Percentiles rank a stretch among this genome's conserved stretches.
Evolutionary conservation across 2,113 vertebrate genomes (phyloP).

Genomic region (Chroicocephalus ridibundus): DNA sequence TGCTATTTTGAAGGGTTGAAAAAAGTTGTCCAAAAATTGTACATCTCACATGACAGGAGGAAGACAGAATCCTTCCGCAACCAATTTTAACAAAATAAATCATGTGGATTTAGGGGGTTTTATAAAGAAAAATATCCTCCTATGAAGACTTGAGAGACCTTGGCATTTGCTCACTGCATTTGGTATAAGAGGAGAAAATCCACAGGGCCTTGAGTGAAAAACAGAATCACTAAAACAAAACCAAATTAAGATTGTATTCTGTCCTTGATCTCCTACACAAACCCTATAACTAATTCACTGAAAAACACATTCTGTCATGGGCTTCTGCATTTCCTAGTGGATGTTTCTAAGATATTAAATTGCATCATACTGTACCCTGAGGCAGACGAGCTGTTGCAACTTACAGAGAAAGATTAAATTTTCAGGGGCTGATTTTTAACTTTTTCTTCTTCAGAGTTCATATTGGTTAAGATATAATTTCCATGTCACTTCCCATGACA

Average conservation of each 20-base stretch:
- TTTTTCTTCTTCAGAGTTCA: conserved; percentile 18
- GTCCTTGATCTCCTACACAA: conserved; percentile 40
- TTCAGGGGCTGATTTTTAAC: not conserved
- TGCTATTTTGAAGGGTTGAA: not conserved
- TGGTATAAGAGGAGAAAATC: conserved; percentile 34
- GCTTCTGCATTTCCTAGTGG: not conserved
- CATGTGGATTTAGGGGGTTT: not conserved
- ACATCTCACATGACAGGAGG: not conserved
- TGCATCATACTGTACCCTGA: not conserved
- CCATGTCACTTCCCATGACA: not conserved
- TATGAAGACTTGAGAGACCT: not conserved
- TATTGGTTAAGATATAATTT: not conserved
- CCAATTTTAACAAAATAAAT: not conserved
- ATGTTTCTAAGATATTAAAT: not conserved
- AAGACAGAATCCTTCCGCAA: not conserved
- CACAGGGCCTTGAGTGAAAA: conserved; percentile 50
- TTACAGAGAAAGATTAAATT: not conserved
- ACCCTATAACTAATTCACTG: not conserved
- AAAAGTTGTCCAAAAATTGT: not conserved
- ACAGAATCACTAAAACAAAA: conserved; percentile 47
- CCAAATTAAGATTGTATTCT: conserved; percentile 17
- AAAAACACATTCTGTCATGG: not conserved
- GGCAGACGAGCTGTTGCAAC: not conserved
- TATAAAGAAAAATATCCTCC: conserved; percentile 1
- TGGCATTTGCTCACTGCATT: conserved; percentile 51